Evolutionary conservation across 2,797 vertebrate genomes (phyloP).

Genomic region (Morus bassanus): DNA sequence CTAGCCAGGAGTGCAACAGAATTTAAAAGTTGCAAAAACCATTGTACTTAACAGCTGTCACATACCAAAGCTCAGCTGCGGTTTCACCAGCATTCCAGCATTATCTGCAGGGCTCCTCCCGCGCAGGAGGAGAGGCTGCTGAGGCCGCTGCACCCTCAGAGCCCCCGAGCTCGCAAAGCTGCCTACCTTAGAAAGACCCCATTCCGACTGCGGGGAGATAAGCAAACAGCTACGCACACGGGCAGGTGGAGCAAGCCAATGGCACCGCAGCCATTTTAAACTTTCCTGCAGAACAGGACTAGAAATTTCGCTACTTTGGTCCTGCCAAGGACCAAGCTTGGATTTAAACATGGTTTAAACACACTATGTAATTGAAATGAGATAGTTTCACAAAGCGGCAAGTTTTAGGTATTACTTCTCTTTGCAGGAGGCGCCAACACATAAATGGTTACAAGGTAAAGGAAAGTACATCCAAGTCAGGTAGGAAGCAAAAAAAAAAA

Average conservation of each 20-base stretch:
- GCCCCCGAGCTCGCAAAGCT: neutral
- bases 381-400: neutral
- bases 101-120: neutral
- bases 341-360: neutral
- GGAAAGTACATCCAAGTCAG: neutral
- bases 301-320: neutral
- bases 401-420: neutral
- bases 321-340: neutral
- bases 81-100: slow-evolving; percentile 38
- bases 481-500: neutral
- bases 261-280: neutral
- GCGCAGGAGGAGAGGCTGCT: neutral
- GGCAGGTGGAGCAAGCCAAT: neutral
- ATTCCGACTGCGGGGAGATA: neutral
- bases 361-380: neutral
- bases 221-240: neutral
- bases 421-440: neutral
- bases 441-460: neutral
- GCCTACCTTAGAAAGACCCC: neutral
- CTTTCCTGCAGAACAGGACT: neutral
- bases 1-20: neutral
- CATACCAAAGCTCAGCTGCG: slow-evolving; percentile 14
- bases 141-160: rapidly evolving
- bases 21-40: neutral
- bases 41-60: slow-evolving; percentile 31